Evolutionary conservation across 2,113 vertebrate genomes (phyloP).

Genomic region (Menura novaehollandiae): DNA sequence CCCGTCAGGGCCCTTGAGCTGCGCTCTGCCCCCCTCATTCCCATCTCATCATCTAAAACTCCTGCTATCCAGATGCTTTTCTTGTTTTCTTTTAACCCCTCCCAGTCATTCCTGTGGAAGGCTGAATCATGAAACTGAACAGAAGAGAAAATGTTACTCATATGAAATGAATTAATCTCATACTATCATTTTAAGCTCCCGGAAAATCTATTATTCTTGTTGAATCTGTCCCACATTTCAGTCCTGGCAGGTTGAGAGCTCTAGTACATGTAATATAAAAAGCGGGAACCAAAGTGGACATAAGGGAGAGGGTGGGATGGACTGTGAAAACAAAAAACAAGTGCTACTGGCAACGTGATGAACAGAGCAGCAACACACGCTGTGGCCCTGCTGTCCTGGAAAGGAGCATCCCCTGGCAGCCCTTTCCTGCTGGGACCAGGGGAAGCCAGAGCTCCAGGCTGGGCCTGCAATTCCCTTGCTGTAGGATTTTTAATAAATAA

Average conservation of each 20-base stretch:
- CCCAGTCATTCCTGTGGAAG: conserved; percentile 42
- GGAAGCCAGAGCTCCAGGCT: not conserved
- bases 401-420: not conserved
- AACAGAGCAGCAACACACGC: not conserved
- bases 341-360: not conserved
- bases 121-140: conserved; percentile 46
- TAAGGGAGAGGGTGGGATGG: not conserved
- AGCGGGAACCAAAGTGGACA: not conserved
- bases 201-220: conserved; percentile 51
- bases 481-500: conserved; percentile 8
- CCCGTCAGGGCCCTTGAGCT: not conserved
- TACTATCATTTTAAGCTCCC: conserved; percentile 23
- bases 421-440: not conserved
- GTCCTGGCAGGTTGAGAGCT: conserved; percentile 34
- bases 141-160: conserved; percentile 53
- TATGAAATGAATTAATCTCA: conserved; percentile 49
- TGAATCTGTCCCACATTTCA: conserved; percentile 51
- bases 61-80: conserved; percentile 49
- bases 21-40: not conserved
- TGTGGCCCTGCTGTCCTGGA: not conserved
- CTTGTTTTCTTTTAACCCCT: conserved; percentile 52
- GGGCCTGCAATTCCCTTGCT: not conserved
- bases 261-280: not conserved
- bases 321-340: not conserved
- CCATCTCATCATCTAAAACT: not conserved